These are phyloP conservation scores for Streptopelia turtur DNA, from an alignment of 2,797 vertebrate species.

Conservation along the genomic window DNA sequence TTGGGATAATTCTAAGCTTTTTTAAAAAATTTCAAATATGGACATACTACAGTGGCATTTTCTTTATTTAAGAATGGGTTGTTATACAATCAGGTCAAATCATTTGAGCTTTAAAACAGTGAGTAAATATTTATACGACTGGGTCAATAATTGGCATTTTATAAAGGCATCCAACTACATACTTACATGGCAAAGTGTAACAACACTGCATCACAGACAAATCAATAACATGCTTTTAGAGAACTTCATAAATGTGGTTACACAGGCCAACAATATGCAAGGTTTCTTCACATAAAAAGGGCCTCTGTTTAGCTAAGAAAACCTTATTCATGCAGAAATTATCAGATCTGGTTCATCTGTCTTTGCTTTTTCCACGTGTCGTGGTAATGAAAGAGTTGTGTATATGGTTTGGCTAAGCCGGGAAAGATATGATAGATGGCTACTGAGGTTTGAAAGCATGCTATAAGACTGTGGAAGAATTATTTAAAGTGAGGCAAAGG, in stretches of 20 bases:
- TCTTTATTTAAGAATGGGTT: not conserved
- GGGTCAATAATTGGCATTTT: not conserved
- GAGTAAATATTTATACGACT: not conserved
- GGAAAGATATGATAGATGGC: not conserved
- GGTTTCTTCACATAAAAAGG: not conserved
- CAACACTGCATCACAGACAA: not conserved
- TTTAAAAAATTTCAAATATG: not conserved
- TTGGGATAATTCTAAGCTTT: not conserved
- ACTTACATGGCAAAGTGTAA: not conserved
- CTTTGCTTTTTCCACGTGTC: not conserved
- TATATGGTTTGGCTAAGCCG: not conserved
- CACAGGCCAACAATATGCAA: not conserved
- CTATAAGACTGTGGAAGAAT: not conserved
- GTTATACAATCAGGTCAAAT: not conserved
- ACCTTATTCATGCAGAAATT: slow-evolving; percentile 9
- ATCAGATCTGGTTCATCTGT: not conserved
- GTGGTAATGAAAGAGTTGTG: not conserved
- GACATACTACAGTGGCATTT: not conserved
- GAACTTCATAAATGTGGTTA: slow-evolving; percentile 1
- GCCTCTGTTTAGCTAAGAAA: slow-evolving; percentile 25
- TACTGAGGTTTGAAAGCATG: not conserved
- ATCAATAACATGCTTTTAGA: not conserved
- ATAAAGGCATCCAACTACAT: not conserved
- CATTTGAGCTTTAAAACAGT: not conserved
- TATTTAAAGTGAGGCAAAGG: not conserved